Evolutionary conservation across 2,797 vertebrate genomes (phyloP).

Genomic region (Sebastolobus altivelis): DNA sequence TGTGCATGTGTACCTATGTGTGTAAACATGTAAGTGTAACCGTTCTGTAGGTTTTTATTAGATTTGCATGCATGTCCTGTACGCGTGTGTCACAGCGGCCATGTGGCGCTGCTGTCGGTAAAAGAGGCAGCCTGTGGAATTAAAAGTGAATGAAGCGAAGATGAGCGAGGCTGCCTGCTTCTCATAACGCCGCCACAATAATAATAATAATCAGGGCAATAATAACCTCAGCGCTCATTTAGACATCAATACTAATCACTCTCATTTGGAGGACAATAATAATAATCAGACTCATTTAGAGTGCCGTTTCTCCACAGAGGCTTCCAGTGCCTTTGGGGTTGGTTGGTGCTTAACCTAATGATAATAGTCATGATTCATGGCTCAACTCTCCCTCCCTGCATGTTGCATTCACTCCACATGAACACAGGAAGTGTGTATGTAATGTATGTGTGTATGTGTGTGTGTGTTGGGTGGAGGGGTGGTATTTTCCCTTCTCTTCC

Average conservation of each 20-base stretch:
- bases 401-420: constrained; percentile 68
- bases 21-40: constrained; percentile 9
- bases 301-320: constrained; percentile 81
- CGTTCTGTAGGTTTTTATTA: constrained; percentile 37
- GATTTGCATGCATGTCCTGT: constrained; percentile 12
- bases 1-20: neutral
- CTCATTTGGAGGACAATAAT: constrained; percentile 87
- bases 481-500: neutral
- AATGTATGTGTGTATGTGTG: neutral
- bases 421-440: constrained; percentile 48
- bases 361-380: constrained; percentile 88
- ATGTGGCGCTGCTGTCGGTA: constrained; percentile 47
- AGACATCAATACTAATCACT: constrained; percentile 87
- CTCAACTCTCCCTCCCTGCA: constrained; percentile 81
- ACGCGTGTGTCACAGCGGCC: constrained; percentile 36
- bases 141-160: constrained; percentile 81
- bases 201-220: constrained; percentile 80
- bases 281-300: constrained; percentile 86
- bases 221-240: constrained; percentile 83
- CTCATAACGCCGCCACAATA: constrained; percentile 73
- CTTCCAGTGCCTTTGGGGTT: constrained; percentile 82
- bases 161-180: constrained; percentile 61
- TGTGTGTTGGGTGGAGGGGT: neutral
- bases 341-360: constrained; percentile 87
- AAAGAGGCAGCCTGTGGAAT: constrained; percentile 79